These are phyloP conservation scores for Stomatorhinus ivindoensis DNA, from an alignment of 2,113 vertebrate species.

Conservation along the genomic window DNA sequence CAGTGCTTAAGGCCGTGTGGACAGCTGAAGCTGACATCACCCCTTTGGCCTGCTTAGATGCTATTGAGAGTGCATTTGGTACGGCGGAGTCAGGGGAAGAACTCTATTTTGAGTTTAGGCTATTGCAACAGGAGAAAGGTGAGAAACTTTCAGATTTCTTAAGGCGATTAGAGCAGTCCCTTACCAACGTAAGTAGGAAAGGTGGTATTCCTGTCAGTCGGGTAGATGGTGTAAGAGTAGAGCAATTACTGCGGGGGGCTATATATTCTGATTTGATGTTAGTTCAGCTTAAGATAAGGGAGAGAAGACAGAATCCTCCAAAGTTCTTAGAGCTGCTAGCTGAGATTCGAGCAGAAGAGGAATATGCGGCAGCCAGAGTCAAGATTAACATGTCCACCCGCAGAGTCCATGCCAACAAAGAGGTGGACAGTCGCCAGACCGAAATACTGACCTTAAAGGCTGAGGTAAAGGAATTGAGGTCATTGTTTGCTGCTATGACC, in stretches of 20 bases:
- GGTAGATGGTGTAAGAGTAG: background rate
- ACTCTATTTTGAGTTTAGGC: constrained; percentile 13
- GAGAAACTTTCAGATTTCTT: constrained; percentile 17
- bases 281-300: background rate
- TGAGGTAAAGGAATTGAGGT: background rate
- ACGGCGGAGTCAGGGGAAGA: constrained; percentile 11
- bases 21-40: background rate
- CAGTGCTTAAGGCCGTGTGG: background rate
- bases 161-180: constrained; percentile 6
- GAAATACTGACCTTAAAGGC: background rate
- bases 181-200: background rate
- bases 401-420: background rate
- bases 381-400: background rate
- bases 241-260: background rate
- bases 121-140: constrained; percentile 3
- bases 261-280: background rate
- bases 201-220: background rate
- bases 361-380: background rate
- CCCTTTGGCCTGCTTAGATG: constrained; percentile 14
- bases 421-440: background rate
- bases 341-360: background rate
- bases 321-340: background rate
- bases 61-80: constrained; percentile 24
- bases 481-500: background rate
- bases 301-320: background rate